Evolutionary conservation across 2,888 invertebrate genomes (phyloP), one percentile per base, ranked within the genome.

Genomic region (Hyalella azteca): DNA sequence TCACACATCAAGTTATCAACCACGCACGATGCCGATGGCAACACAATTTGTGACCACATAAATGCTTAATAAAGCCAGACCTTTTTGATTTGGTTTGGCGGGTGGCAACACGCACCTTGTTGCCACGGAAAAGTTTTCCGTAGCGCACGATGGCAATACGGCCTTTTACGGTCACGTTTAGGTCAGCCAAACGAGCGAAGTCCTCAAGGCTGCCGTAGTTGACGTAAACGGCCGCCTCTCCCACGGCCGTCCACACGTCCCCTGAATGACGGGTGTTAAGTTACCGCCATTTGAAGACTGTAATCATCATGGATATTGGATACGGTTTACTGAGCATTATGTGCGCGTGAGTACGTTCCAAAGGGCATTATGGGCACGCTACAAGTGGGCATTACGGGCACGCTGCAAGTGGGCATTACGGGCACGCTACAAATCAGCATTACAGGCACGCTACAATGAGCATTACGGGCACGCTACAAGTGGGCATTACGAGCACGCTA

Each of bases 111-210:
- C 88, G 88, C 86, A 89, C 84, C 80, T 84, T 89, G 82, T 89
- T 88, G 29, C 89, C 88, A 49, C 89, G 86, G 86, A 86, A 90
- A n/a, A 89, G 88, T 78, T 88, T 87, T 36, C 90, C 90, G 84
- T 90, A 90, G 82, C 89, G 87, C 48, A 89, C 88, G 66, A 90
- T 86, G 36, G 89, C 89, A 48, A 90, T 89, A 78, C 87, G 88
- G 0, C 89, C 89, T 15, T 86, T 86, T 13, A 89, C 86, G 73
- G 86, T 85, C 15, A 89, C 85, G 9, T 85, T 86, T 5, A 85
- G 81, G 13, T 86, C 85, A 15, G 86, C 82, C 49, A 89, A 85
- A 45, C 85, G 85, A 0, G 85, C 83, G 82, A 88, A 89, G 85
- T 89, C 89, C 78, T 88, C 87, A 9, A 87, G 86, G 32, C 87